A percentile compares a stretch with the other conserved stretches of the same genome.
Evolutionary conservation across 2,113 vertebrate species (phyloP).

Genomic region (Zapus hudsonius): DNA sequence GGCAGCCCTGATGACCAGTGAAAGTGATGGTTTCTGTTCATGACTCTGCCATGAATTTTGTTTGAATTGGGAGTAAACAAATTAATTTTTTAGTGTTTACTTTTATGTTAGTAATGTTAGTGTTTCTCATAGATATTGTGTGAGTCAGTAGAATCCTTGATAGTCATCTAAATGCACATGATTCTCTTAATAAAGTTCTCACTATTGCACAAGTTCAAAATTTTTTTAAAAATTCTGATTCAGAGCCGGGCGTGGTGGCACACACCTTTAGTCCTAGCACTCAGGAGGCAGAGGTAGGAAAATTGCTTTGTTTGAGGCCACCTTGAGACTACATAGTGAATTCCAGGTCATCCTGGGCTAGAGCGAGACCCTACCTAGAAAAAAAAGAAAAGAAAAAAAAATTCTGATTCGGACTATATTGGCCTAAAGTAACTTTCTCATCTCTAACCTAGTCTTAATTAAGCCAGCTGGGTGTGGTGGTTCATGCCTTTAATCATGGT

Average conservation of each 20-base stretch:
- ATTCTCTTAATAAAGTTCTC: conserved; percentile 33
- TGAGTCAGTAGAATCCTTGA: background rate
- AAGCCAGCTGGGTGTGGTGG: too few species aligned
- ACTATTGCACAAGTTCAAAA: background rate
- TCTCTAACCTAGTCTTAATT: background rate
- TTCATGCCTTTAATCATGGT: too few species aligned
- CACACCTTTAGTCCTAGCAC: too few species aligned
- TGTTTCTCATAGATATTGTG: background rate
- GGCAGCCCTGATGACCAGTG: background rate
- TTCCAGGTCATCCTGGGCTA: too few species aligned
- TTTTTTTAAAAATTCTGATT: conserved; percentile 28
- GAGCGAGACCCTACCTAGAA: too few species aligned
- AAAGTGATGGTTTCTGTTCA: background rate
- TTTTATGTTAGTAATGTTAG: background rate
- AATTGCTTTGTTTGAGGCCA: too few species aligned
- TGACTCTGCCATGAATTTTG: background rate
- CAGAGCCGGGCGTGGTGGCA: too few species aligned
- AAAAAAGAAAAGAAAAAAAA: too few species aligned
- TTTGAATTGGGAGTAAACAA: conserved; percentile 33
- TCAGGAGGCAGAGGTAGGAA: too few species aligned
- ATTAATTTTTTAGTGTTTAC: conserved; percentile 18
- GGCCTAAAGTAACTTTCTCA: background rate
- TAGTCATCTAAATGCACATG: background rate
- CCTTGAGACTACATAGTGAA: too few species aligned
- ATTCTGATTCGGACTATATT: background rate